Conservation (phyloP, 2,888 invertebrate species). For the Apodemia mormo region DNA sequence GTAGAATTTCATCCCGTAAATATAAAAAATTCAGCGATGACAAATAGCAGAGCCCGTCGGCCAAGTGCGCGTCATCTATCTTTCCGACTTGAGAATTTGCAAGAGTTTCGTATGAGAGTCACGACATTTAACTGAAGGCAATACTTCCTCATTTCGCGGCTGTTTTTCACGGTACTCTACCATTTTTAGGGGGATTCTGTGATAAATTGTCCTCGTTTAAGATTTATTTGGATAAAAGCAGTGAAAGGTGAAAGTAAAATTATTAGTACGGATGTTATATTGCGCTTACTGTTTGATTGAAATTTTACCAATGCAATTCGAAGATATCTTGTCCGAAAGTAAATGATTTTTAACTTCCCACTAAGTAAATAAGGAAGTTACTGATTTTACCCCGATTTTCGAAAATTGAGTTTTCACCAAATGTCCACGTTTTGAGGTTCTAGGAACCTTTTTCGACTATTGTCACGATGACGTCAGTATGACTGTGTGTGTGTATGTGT, state of each 20-base stretch:
- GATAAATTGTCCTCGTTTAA: conserved; percentile 36
- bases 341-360: too few relatives aligned
- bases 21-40: conserved; percentile 40
- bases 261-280: too few relatives aligned
- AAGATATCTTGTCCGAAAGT: too few relatives aligned
- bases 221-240: conserved; percentile 33
- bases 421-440: too few relatives aligned
- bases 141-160: conserved; percentile 39
- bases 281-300: too few relatives aligned
- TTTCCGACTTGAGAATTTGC: conserved; percentile 33
- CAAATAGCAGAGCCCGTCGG: conserved; percentile 34
- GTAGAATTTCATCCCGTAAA: background rate
- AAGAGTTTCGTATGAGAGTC: conserved; percentile 34
- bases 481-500: too few relatives aligned
- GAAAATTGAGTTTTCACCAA: too few relatives aligned
- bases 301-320: too few relatives aligned
- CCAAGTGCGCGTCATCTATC: conserved; percentile 37
- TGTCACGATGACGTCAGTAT: too few relatives aligned
- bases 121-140: conserved; percentile 32
- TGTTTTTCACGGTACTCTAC: conserved; percentile 36
- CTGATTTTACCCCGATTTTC: too few relatives aligned
- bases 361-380: too few relatives aligned
- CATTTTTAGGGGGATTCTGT: conserved; percentile 35
- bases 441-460: too few relatives aligned
- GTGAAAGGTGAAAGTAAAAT: background rate